phyloP scores from a whole-genome alignment of 2,113 vertebrate species.

The Sphaerodactylus townsendi region DNA sequence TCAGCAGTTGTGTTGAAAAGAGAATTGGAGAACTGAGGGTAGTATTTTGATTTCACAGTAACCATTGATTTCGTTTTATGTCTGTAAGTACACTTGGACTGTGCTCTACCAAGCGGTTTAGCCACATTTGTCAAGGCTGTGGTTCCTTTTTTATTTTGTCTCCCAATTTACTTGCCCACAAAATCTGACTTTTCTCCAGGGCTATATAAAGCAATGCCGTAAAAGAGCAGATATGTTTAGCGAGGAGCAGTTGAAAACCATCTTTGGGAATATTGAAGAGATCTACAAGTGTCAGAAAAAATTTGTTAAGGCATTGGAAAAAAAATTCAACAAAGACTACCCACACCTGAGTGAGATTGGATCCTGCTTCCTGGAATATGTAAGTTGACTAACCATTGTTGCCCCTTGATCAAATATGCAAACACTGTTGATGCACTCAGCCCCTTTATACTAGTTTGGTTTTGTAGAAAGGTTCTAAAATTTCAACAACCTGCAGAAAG shows the following conservation, averaged over 20 bases:
- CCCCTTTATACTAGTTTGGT: neutral
- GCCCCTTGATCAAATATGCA: neutral
- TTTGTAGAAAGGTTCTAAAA: neutral
- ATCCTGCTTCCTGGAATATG: conserved; percentile 93
- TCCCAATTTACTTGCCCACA: neutral
- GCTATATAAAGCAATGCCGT: conserved; percentile 95
- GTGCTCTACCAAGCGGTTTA: neutral
- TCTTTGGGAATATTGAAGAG: conserved; percentile 94
- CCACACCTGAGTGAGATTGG: conserved; percentile 94
- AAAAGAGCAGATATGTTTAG: conserved; percentile 94
- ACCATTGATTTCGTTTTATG: neutral
- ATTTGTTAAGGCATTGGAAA: conserved; percentile 91
- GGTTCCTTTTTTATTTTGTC: neutral
- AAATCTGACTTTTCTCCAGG: conserved; percentile 70
- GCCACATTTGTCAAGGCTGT: neutral
- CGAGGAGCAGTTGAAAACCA: conserved; percentile 90
- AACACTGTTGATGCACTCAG: neutral
- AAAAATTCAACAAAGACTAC: conserved; percentile 88
- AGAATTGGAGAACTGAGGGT: neutral
- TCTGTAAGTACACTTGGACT: neutral
- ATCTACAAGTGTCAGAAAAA: conserved; percentile 95
- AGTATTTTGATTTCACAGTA: neutral
- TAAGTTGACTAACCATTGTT: conserved; percentile 69
- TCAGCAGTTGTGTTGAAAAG: neutral
- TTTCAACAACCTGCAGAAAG: no score